phyloP scores from a whole-genome alignment of 37 sponge, comb jelly and placozoan genomes.

The Agelas oroides region DNA sequence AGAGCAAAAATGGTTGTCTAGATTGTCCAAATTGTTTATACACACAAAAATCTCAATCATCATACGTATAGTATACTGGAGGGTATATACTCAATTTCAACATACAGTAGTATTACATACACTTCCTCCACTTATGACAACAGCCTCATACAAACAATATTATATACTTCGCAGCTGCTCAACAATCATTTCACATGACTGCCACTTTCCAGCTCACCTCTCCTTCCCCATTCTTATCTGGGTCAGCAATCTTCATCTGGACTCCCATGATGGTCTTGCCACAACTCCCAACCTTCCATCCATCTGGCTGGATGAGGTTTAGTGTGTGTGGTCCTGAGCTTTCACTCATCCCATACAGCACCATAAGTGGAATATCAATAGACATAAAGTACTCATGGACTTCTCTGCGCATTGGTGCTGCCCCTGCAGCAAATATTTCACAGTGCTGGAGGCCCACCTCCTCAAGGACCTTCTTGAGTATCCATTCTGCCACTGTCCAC shows the following conservation, averaged over 20 bases:
- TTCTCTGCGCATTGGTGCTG: conserved; percentile 24
- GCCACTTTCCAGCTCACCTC: conserved; percentile 68
- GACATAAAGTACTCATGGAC: conserved; percentile 86
- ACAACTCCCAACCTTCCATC: conserved; percentile 81
- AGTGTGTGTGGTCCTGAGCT: conserved; percentile 65
- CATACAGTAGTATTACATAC: too few relatives aligned
- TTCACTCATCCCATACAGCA: conserved; percentile 85
- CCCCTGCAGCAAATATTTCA: conserved; percentile 35
- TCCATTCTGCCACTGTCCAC: conserved; percentile 67
- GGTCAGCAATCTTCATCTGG: conserved; percentile 74
- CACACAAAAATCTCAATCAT: too few relatives aligned
- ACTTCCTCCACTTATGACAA: too few relatives aligned
- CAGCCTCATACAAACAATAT: too few relatives aligned
- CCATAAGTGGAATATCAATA: conserved; percentile 89
- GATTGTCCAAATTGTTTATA: too few relatives aligned
- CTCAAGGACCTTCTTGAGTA: conserved; percentile 63
- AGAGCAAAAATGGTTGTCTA: too few relatives aligned
- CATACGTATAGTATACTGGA: too few relatives aligned
- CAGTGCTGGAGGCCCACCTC: conserved; percentile 60
- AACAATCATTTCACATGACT: too few relatives aligned
- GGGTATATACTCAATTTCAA: too few relatives aligned
- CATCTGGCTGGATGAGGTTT: conserved; percentile 21
- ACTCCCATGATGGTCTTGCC: conserved; percentile 72
- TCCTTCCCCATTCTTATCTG: conserved; percentile 89
- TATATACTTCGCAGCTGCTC: too few relatives aligned